A percentile compares a stretch with the other conserved stretches of the same genome.
phyloP scores from a whole-genome alignment of 92 coral and sea anemone genomes.

The Meandrina meandrites region DNA sequence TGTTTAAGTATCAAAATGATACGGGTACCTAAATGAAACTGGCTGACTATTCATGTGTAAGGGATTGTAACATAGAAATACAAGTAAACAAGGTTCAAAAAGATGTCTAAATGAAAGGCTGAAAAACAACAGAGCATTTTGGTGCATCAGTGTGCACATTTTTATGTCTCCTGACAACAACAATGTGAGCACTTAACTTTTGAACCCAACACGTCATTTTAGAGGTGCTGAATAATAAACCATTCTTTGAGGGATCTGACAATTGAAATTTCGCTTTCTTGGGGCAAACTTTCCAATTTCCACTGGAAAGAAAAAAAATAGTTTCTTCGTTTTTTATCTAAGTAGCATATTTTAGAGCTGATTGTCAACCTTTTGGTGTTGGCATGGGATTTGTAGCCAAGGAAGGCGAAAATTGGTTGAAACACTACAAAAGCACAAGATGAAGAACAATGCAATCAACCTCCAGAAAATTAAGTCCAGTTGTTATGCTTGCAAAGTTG shows the following conservation, averaged over 20 bases:
- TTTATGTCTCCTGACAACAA: neutral
- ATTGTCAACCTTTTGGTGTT: neutral
- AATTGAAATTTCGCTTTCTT: neutral
- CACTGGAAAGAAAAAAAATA: neutral
- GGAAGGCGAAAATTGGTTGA: neutral
- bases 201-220: neutral
- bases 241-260: neutral
- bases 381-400: neutral
- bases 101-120: neutral
- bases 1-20: too few relatives aligned
- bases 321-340: neutral
- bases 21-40: too few relatives aligned
- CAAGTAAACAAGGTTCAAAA: neutral
- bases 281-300: neutral
- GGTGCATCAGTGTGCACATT: neutral
- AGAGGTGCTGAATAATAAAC: neutral
- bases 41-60: neutral
- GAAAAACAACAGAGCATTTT: neutral
- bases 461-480: neutral
- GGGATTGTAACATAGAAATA: neutral
- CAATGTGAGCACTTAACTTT: neutral
- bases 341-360: neutral
- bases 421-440: neutral
- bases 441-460: slow-evolving; percentile 18
- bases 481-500: slow-evolving; percentile 1